Evolutionary conservation across 1,140 invertebrate species (phyloP).

Genomic region (Lanistes nyassanus): DNA sequence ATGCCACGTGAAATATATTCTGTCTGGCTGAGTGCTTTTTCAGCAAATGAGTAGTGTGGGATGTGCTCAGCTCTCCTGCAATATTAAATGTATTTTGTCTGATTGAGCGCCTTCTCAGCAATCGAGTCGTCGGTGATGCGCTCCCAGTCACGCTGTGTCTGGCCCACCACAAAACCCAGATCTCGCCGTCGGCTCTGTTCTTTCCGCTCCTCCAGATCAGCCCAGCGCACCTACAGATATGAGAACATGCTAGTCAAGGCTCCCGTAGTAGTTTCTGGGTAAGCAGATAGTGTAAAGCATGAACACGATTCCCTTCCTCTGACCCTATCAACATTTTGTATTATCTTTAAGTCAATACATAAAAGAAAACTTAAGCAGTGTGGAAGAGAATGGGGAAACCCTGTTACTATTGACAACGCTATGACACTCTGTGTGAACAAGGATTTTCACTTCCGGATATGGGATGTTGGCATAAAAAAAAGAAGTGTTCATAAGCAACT

Average conservation of each 20-base stretch:
- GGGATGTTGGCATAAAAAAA: too few relatives aligned
- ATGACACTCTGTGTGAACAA: too few relatives aligned
- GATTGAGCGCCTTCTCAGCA: slow-evolving; percentile 87
- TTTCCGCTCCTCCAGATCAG: slow-evolving; percentile 93
- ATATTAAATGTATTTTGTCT: slow-evolving; percentile 89
- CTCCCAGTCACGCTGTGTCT: slow-evolving; percentile 85
- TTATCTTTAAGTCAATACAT: too few relatives aligned
- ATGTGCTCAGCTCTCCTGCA: neutral
- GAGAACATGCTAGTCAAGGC: slow-evolving; percentile 20
- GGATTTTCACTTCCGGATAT: too few relatives aligned
- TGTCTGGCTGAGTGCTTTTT: neutral
- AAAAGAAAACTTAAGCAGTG: too few relatives aligned
- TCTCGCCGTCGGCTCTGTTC: slow-evolving; percentile 90
- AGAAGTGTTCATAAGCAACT: too few relatives aligned
- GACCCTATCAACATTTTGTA: too few relatives aligned
- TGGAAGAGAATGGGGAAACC: too few relatives aligned
- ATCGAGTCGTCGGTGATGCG: slow-evolving; percentile 92
- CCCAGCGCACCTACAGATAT: slow-evolving; percentile 88
- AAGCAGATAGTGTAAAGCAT: too few relatives aligned
- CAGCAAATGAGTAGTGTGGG: neutral
- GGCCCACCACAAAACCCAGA: slow-evolving; percentile 94
- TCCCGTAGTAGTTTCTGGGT: too few relatives aligned
- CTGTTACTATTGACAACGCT: too few relatives aligned
- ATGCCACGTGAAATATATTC: neutral
- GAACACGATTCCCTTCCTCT: too few relatives aligned